These are phyloP conservation scores for Clunio marinus DNA, from an alignment of 2,888 invertebrate genomes.

Conservation along the genomic window DNA sequence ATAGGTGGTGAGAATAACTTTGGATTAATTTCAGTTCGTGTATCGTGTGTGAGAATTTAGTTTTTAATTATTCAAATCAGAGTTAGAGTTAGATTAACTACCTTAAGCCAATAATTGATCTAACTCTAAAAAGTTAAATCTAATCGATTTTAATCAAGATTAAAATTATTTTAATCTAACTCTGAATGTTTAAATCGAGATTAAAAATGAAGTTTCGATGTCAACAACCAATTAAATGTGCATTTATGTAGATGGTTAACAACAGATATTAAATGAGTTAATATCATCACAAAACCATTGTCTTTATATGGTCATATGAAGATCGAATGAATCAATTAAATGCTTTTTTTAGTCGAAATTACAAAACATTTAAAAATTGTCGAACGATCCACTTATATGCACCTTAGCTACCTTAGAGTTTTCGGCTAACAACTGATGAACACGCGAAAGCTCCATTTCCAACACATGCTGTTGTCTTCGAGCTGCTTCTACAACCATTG, in stretches of 20 bases:
- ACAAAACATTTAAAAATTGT: not conserved
- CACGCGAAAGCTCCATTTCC: conserved; percentile 75
- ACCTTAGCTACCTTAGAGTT: conserved; percentile 71
- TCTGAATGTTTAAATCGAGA: too few species aligned
- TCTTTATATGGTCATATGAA: not conserved
- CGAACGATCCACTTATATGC: conserved; percentile 35
- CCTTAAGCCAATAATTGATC: too few species aligned
- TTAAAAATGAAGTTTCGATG: too few species aligned
- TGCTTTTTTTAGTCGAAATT: not conserved
- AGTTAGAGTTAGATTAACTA: not conserved
- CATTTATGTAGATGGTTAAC: conserved; percentile 24
- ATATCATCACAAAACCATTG: not conserved
- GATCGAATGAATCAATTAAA: not conserved
- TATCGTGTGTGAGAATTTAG: too few species aligned
- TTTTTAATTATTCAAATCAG: too few species aligned
- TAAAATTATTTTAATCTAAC: too few species aligned
- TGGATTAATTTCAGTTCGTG: too few species aligned
- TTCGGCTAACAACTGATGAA: conserved; percentile 80
- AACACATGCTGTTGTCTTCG: conserved; percentile 65
- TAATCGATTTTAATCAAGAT: too few species aligned
- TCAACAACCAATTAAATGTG: conserved; percentile 11
- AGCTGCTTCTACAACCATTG: conserved; percentile 63
- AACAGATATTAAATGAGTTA: conserved; percentile 18
- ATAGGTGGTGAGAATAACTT: too few species aligned
- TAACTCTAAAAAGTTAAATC: not conserved